A percentile compares a stretch with the other conserved stretches of the same genome.
These are phyloP conservation scores for Drosophila equinoxialis DNA, from an alignment of 1,140 invertebrate species.

Conservation along the genomic window DNA sequence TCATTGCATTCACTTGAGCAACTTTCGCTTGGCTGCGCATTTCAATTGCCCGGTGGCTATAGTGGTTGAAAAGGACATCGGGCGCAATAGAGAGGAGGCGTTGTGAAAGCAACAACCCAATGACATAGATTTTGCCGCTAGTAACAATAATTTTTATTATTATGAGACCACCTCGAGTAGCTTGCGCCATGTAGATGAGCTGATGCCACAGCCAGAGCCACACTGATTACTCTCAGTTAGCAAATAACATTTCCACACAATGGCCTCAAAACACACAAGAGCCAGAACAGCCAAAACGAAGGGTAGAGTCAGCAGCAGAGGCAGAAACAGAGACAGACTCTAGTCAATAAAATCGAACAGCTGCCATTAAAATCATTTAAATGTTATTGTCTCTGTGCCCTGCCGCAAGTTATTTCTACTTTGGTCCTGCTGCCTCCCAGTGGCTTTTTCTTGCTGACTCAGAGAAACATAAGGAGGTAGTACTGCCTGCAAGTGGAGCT, in stretches of 20 bases:
- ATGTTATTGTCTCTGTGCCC: slow-evolving; percentile 75
- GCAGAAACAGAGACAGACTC: slow-evolving; percentile 14
- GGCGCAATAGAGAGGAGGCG: background rate
- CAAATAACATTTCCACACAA: slow-evolving; percentile 76
- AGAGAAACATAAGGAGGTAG: slow-evolving; percentile 25
- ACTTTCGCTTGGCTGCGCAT: slow-evolving; percentile 66
- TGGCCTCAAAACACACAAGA: slow-evolving; percentile 38
- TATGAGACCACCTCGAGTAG: slow-evolving; percentile 70
- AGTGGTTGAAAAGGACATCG: background rate
- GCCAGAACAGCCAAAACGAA: background rate
- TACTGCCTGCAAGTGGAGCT: slow-evolving; percentile 16
- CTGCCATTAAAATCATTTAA: slow-evolving; percentile 82
- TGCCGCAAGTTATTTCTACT: slow-evolving; percentile 69
- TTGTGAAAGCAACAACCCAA: slow-evolving; percentile 35
- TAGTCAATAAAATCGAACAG: slow-evolving; percentile 81
- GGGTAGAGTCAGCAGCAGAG: background rate
- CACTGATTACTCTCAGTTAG: slow-evolving; percentile 78
- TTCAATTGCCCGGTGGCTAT: slow-evolving; percentile 59
- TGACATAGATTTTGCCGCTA: slow-evolving; percentile 76
- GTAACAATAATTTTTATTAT: slow-evolving; percentile 82
- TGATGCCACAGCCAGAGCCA: slow-evolving; percentile 29
- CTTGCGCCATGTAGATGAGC: slow-evolving; percentile 33
- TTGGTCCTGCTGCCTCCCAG: slow-evolving; percentile 65
- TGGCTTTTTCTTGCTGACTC: slow-evolving; percentile 64
- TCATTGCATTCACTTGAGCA: slow-evolving; percentile 72